Evolutionary conservation across 2,797 vertebrate species (phyloP).

Genomic region (Sebastes itinus): DNA sequence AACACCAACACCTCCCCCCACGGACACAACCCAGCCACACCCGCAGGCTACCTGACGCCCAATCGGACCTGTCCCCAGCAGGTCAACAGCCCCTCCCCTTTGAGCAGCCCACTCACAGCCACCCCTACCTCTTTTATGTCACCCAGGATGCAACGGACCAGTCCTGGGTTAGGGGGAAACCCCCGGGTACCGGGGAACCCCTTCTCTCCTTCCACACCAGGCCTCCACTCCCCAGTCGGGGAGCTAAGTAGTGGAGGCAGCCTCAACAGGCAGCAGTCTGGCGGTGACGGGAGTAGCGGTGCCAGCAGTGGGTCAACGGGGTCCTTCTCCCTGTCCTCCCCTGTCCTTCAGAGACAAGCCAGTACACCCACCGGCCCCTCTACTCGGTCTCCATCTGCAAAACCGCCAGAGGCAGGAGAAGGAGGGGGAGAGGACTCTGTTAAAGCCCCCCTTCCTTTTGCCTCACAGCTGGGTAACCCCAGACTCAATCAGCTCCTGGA

Average conservation of each 20-base stretch:
- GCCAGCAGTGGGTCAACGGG: constrained; percentile 33
- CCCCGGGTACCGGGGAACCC: constrained; percentile 87
- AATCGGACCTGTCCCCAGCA: constrained; percentile 87
- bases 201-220: constrained; percentile 88
- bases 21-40: constrained; percentile 62
- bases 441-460: constrained; percentile 73
- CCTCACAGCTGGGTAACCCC: constrained; percentile 73
- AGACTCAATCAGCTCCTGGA: constrained; percentile 80
- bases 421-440: constrained; percentile 78
- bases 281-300: constrained; percentile 53
- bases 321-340: constrained; percentile 86
- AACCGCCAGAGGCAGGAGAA: constrained; percentile 82
- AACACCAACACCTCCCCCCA: constrained; percentile 81
- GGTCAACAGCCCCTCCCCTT: constrained; percentile 83
- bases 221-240: constrained; percentile 78
- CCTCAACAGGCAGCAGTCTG: constrained; percentile 76
- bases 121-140: constrained; percentile 92
- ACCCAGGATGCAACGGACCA: constrained; percentile 87
- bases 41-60: constrained; percentile 84
- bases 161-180: constrained; percentile 87
- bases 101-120: constrained; percentile 88
- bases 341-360: constrained; percentile 82
- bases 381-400: constrained; percentile 82
- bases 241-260: constrained; percentile 64
- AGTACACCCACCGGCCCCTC: constrained; percentile 73